Percentiles rank a stretch among this genome's conserved stretches.
Evolutionary conservation across 1,140 invertebrate genomes (phyloP).

Genomic region (Dendrolimus kikuchii): DNA sequence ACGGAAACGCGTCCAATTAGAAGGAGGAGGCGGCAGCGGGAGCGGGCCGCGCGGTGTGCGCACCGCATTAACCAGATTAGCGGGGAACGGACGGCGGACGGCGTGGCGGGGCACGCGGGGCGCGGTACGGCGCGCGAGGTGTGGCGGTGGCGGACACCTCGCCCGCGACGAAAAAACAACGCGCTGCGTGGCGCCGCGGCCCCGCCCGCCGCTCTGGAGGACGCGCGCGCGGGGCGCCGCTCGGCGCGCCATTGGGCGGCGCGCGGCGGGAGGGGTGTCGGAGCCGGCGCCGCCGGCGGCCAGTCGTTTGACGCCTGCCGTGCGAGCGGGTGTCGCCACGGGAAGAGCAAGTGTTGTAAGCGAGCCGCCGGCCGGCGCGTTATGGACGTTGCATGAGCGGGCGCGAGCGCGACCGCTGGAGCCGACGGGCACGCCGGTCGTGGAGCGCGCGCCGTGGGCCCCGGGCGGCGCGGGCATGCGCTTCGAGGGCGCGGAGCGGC

Average conservation of each 20-base stretch:
- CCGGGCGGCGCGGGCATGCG: constrained; percentile 75
- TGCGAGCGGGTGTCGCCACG: constrained; percentile 70
- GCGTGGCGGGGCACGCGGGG: constrained; percentile 38
- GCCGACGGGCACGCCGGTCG: constrained; percentile 56
- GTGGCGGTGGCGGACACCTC: constrained; percentile 60
- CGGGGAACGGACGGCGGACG: constrained; percentile 34
- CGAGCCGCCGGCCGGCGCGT: constrained; percentile 61
- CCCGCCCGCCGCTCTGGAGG: constrained; percentile 18
- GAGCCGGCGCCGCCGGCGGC: constrained; percentile 50
- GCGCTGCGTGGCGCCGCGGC: constrained; percentile 34
- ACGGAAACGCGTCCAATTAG: constrained; percentile 70
- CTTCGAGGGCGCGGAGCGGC: constrained; percentile 74
- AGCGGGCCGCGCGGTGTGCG: constrained; percentile 27
- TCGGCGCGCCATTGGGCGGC: constrained; percentile 51
- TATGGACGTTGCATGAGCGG: constrained; percentile 59
- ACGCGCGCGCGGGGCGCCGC: constrained; percentile 24
- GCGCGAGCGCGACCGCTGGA: constrained; percentile 52
- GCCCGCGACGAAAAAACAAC: constrained; percentile 52
- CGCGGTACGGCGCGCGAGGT: constrained; percentile 35
- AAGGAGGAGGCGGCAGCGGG: constrained; percentile 47
- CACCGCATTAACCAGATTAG: constrained; percentile 60
- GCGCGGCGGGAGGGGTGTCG: constrained; percentile 55
- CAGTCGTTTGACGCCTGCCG: constrained; percentile 68
- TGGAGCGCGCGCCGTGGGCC: constrained; percentile 71
- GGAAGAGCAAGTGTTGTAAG: constrained; percentile 33